Conservation (phyloP, 2,113 vertebrate genomes). For the Burhinus oedicnemus region DNA sequence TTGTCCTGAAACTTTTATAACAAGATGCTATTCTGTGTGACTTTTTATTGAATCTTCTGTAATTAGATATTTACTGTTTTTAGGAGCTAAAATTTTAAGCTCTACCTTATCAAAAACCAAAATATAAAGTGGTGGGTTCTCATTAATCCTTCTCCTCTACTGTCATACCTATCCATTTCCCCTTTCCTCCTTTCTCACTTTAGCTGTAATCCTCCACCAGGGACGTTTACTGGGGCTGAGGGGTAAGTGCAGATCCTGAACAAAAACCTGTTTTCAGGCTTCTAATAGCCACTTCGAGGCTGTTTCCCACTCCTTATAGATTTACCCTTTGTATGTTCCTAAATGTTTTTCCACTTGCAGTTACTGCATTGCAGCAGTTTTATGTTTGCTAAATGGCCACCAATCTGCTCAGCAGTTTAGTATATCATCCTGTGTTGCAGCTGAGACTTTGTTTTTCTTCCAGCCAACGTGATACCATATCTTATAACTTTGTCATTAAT, state of each 20-base stretch:
- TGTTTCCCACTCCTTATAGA: slow-evolving; percentile 69
- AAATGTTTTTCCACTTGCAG: slow-evolving; percentile 75
- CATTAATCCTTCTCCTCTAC: slow-evolving; percentile 78
- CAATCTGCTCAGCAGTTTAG: slow-evolving; percentile 78
- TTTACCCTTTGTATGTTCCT: slow-evolving; percentile 76
- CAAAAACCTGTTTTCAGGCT: slow-evolving; percentile 72
- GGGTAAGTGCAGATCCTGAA: slow-evolving; percentile 86
- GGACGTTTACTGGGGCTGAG: slow-evolving; percentile 89
- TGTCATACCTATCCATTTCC: slow-evolving; percentile 82
- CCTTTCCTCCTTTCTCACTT: slow-evolving; percentile 85
- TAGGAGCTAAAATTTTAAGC: slow-evolving; percentile 55
- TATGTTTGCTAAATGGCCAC: slow-evolving; percentile 78
- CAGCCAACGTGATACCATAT: slow-evolving; percentile 71
- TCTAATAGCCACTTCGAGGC: slow-evolving; percentile 76
- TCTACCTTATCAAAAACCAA: slow-evolving; percentile 62
- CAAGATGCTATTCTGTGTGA: slow-evolving; percentile 4
- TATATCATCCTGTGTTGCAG: slow-evolving; percentile 78
- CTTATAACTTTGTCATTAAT: slow-evolving; percentile 79
- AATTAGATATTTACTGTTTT: slow-evolving; percentile 1
- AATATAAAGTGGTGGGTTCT: slow-evolving; percentile 66
- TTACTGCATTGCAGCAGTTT: slow-evolving; percentile 78
- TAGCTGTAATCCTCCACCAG: slow-evolving; percentile 90
- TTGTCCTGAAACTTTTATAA: background rate
- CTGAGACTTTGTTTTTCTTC: slow-evolving; percentile 78
- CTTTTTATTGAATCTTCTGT: slow-evolving; percentile 17